Evolutionary conservation across 2,888 invertebrate species (phyloP).

Genomic region (Acanthosepion lycidas): DNA sequence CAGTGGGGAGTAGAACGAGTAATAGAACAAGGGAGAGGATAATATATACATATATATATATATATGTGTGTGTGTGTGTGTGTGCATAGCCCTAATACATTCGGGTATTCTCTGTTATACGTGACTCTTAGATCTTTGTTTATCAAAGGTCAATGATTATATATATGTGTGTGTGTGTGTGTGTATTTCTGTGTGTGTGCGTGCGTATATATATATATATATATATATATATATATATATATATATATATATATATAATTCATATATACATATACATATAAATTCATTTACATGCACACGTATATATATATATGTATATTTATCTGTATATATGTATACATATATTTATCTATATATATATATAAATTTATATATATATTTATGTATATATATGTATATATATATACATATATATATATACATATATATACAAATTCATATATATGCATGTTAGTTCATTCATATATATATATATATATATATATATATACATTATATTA

Average conservation of each 20-base stretch:
- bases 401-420: background rate
- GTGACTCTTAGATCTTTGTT: background rate
- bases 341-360: background rate
- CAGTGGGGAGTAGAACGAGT: background rate
- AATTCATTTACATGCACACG: background rate
- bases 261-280: background rate
- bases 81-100: background rate
- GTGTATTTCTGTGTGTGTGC: background rate
- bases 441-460: no score
- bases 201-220: background rate
- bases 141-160: background rate
- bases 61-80: background rate
- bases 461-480: no score
- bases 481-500: no score
- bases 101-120: background rate
- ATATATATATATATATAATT: conserved; percentile 25
- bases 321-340: no score
- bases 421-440: background rate
- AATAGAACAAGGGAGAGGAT: no score
- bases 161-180: background rate
- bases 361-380: background rate
- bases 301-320: background rate
- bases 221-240: background rate
- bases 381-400: conserved; percentile 12
- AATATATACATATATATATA: background rate